Evolutionary conservation across 2,888 invertebrate species (phyloP), one percentile per base, ranked within the genome.

Genomic region (Aphrophora alni): DNA sequence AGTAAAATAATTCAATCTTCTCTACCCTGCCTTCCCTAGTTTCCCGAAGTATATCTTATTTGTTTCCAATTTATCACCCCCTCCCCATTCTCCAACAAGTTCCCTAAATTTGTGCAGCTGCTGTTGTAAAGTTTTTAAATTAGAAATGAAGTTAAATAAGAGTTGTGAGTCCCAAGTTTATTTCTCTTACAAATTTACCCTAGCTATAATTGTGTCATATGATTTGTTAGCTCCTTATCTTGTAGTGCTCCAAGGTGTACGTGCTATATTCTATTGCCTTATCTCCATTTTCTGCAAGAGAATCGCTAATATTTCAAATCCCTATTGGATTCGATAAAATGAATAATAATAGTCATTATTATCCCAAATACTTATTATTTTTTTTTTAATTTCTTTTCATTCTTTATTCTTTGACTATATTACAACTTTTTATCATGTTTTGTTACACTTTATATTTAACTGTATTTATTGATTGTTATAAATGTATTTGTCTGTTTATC

Each of bases 61-160:
- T 59, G 59, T 59, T 59, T 59, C 59, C 59, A 59, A 59, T 59
- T 59, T 59, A 59, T 59, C 59, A 59, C 59, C 59, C 59, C 59
- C 21, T 2, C 59, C n/a, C 59, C 21, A 1, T 12, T 12, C 8
- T 8, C 8, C 3, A 33, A 33, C 33, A 33, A 33, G 5, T 33
- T 33, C 33, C 21, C 59, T 59, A 59, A 59, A 59, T 59, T 59
- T 59, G 59, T 59, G n/a, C 59, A 59, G 59, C 59, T 59, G 59
- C 59, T 21, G 59, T 59, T 59, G 59, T 59, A 59, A 59, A 59
- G 59, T 59, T 59, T 59, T 59, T 59, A 59, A 59, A 59, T 59
- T 59, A 59, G 59, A 59, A 59, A 59, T 59, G 59, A 59, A 59
- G 59, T 59, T 59, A 21, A 21, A 59, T n/a, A 59, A 59, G 59